Percentiles rank a stretch among this genome's conserved stretches.
These are phyloP conservation scores for Drosophila albomicans DNA, from an alignment of 1,140 invertebrate genomes.

Conservation along the genomic window DNA sequence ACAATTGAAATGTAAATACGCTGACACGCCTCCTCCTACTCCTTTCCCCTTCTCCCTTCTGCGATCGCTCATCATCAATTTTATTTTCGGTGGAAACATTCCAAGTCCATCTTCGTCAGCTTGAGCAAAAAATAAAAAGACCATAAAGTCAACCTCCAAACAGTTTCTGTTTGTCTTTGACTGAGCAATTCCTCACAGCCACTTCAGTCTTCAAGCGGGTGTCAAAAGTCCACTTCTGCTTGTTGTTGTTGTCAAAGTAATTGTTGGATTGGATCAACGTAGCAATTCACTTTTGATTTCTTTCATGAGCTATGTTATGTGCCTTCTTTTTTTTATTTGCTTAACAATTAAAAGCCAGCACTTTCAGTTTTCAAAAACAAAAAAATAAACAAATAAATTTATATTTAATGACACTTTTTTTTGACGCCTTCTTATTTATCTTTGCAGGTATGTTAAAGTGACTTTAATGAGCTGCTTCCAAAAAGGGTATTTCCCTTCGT, in stretches of 20 bases:
- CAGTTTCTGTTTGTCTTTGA: constrained; percentile 42
- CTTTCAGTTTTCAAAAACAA: constrained; percentile 48
- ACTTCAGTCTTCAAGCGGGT: constrained; percentile 33
- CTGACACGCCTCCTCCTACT: not conserved
- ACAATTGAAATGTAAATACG: constrained; percentile 80
- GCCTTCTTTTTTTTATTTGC: constrained; percentile 56
- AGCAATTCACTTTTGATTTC: constrained; percentile 36
- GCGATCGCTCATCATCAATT: constrained; percentile 22
- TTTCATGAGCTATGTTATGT: not conserved
- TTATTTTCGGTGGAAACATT: constrained; percentile 22
- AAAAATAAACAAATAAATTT: constrained; percentile 28
- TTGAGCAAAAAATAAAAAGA: constrained; percentile 1
- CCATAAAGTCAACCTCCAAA: constrained; percentile 26
- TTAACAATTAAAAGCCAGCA: constrained; percentile 57
- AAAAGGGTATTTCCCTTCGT: constrained; percentile 11
- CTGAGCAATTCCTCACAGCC: constrained; percentile 28
- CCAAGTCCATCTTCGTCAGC: constrained; percentile 40
- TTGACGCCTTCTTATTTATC: constrained; percentile 34
- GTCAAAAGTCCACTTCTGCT: constrained; percentile 48
- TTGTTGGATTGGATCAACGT: constrained; percentile 24
- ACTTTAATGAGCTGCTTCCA: not conserved
- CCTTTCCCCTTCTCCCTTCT: not conserved
- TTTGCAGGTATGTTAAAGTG: constrained; percentile 65
- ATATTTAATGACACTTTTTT: constrained; percentile 67
- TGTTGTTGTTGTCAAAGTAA: not conserved